Conservation (phyloP, 2,888 invertebrate species). For the Catocala nupta region DNA sequence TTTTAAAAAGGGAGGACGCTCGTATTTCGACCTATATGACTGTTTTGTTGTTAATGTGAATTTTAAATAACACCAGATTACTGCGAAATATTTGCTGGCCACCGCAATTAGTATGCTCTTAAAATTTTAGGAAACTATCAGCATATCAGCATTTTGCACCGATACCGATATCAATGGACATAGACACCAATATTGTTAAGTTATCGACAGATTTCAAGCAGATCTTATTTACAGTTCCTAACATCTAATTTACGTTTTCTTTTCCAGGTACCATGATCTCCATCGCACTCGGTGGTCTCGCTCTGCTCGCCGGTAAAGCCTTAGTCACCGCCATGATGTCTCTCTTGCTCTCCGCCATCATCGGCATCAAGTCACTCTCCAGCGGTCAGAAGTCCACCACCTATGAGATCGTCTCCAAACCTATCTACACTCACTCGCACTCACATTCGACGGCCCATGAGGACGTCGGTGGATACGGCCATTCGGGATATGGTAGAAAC, state of each 20-base stretch:
- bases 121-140: too few species aligned
- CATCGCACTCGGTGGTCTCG: slow-evolving; percentile 91
- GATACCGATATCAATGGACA: too few species aligned
- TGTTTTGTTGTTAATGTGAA: too few species aligned
- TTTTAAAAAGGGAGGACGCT: too few species aligned
- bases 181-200: too few species aligned
- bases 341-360: slow-evolving; percentile 91
- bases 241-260: slow-evolving; percentile 4
- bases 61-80: too few species aligned
- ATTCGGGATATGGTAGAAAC: slow-evolving; percentile 85
- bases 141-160: too few species aligned
- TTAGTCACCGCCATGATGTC: slow-evolving; percentile 94
- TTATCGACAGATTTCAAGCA: too few species aligned
- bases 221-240: too few species aligned
- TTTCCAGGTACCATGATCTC: slow-evolving; percentile 90
- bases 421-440: slow-evolving; percentile 90
- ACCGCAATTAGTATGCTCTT: too few species aligned
- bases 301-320: slow-evolving; percentile 94
- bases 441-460: slow-evolving; percentile 88
- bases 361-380: slow-evolving; percentile 91
- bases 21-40: too few species aligned
- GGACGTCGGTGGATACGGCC: slow-evolving; percentile 85
- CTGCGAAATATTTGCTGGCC: too few species aligned
- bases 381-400: slow-evolving; percentile 92
- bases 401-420: slow-evolving; percentile 94